Evolutionary conservation across 2,113 vertebrate species (phyloP).

Genomic region (Jaculus jaculus): DNA sequence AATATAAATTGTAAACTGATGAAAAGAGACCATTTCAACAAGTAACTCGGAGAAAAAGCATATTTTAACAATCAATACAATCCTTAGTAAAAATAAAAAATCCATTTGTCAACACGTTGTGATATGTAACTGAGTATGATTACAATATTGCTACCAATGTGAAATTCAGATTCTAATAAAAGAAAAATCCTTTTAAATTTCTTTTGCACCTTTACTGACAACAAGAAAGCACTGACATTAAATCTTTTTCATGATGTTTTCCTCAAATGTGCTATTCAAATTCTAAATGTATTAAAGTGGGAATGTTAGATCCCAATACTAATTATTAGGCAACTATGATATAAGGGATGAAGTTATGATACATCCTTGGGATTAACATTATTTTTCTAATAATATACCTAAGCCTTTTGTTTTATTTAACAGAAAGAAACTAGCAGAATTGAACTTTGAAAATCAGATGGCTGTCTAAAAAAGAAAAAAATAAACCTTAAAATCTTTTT

Average conservation of each 20-base stretch:
- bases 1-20: neutral
- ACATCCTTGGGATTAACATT: neutral
- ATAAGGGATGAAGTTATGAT: neutral
- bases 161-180: neutral
- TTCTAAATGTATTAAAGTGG: neutral
- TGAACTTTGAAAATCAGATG: no score
- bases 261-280: neutral
- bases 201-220: neutral
- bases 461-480: no score
- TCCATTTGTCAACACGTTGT: neutral
- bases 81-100: slow-evolving; percentile 29
- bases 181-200: neutral
- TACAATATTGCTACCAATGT: neutral
- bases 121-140: neutral
- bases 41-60: neutral
- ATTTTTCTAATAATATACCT: neutral
- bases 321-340: neutral
- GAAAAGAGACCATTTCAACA: slow-evolving; percentile 15
- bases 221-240: neutral
- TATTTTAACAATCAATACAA: neutral
- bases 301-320: neutral
- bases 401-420: neutral
- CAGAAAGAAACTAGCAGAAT: no score
- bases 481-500: no score
- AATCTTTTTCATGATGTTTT: neutral